Conservation (phyloP, 1,140 invertebrate genomes). For the Kradibia gibbosae region DNA sequence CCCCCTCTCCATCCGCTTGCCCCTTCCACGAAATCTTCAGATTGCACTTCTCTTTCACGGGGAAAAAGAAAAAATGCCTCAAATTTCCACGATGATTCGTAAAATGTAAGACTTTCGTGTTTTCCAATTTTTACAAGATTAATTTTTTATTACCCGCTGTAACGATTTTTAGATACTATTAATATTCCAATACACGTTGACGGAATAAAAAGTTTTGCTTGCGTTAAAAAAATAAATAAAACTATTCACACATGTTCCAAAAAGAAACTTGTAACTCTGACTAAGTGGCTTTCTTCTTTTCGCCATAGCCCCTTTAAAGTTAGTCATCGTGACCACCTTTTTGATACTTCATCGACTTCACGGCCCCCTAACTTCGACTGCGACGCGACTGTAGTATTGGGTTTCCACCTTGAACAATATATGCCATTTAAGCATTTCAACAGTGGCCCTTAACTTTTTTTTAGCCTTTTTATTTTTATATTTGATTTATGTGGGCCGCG, state of each 20-base stretch:
- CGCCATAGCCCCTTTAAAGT: conserved; percentile 15
- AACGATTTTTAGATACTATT: too few species aligned
- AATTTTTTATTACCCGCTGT: conserved; percentile 2
- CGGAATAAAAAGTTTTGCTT: not conserved
- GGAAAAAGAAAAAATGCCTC: not conserved
- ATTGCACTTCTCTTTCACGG: not conserved
- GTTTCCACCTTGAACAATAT: not conserved
- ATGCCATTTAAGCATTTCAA: not conserved
- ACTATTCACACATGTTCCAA: not conserved
- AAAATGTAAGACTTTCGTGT: not conserved
- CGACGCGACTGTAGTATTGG: not conserved
- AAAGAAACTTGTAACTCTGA: conserved; percentile 4
- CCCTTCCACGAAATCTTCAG: not conserved
- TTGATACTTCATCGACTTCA: conserved; percentile 26
- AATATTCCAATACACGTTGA: too few species aligned
- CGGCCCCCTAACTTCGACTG: not conserved
- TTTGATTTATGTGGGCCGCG: too few species aligned
- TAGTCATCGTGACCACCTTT: not conserved
- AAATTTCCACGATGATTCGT: not conserved
- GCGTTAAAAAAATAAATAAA: not conserved
- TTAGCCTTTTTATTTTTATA: not conserved
- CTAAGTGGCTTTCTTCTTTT: not conserved
- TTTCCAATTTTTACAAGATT: not conserved
- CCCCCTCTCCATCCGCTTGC: not conserved
- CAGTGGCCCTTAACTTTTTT: not conserved